Base-by-base conservation (phyloP, 2,888 invertebrate genomes). In the Bhutanitis thaidina region DNA sequence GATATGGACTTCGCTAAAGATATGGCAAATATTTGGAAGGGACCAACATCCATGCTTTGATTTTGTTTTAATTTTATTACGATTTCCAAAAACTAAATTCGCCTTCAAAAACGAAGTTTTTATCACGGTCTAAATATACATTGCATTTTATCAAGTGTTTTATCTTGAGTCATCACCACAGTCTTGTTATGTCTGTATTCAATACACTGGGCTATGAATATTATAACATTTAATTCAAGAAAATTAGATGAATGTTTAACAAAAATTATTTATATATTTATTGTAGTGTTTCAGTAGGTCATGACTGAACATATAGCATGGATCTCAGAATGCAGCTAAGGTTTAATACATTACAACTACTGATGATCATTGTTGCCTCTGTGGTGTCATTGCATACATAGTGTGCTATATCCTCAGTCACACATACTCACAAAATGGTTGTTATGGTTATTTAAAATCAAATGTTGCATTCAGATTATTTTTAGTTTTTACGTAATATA, bases 241-340 rank as follows among this genome's bases (percentile, higher is more conserved):
- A 74, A 66, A 70, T 63, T 78, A 81, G 72, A 65, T 76, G 65
- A 77, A 71, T 71, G 65, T 57, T 70, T 72, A 75, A 78, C 79
- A 77, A 74, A 74, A 75, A 69, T 74, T 76, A 77, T 77, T 74
- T 78, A 80, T 78, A 68, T 80, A 77, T 80, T 76, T 77, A 79
- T 52, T 52, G 14, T 43, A 52, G 32, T 78, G 71, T 77, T 80
- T 83, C 81, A 77, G 84, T 82, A 79, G 71, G 80, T 85, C 76
- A 72, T 77, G 80, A 81, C 86, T 85, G 87, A 80, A 79, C 80
- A 78, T 84, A 82, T 81, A 80, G 87, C 84, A 82, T 82, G 81
- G 89, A 89, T 89, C 89, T 89, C 89, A 89, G 83, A 86, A 85
- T 82, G 87, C 87, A 87, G 86, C 87, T 83, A 69, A 73, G 66